A percentile compares a stretch with the other conserved stretches of the same genome.
phyloP scores from a whole-genome alignment of 2,797 vertebrate genomes.

The Halcyon leucocephala region DNA sequence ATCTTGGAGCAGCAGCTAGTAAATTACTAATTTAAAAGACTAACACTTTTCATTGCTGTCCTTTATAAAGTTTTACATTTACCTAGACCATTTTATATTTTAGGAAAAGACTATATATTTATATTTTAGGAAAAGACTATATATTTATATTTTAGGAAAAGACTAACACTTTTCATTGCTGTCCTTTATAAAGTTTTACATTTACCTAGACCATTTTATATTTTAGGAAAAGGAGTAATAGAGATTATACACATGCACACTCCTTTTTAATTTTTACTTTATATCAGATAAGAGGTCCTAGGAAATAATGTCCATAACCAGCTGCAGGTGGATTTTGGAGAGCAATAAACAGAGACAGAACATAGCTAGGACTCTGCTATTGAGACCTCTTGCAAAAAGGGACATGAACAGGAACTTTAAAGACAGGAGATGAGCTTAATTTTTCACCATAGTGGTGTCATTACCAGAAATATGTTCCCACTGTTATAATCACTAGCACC shows the following conservation, averaged over 20 bases:
- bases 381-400: not conserved
- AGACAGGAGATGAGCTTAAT: not conserved
- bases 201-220: not conserved
- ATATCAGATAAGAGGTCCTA: not conserved
- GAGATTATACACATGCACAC: not conserved
- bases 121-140: no score
- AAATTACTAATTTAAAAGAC: not conserved
- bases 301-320: not conserved
- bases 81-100: not conserved
- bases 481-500: conserved; percentile 5
- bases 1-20: not conserved
- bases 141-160: no score
- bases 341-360: not conserved
- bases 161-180: not conserved
- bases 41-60: not conserved
- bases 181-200: not conserved
- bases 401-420: not conserved
- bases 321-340: not conserved
- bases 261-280: not conserved
- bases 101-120: no score
- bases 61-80: not conserved
- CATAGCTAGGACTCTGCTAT: not conserved
- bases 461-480: conserved; percentile 4
- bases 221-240: not conserved
- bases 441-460: not conserved